Evolutionary conservation across 2,113 vertebrate genomes (phyloP).

Genomic region (Saccopteryx bilineata): DNA sequence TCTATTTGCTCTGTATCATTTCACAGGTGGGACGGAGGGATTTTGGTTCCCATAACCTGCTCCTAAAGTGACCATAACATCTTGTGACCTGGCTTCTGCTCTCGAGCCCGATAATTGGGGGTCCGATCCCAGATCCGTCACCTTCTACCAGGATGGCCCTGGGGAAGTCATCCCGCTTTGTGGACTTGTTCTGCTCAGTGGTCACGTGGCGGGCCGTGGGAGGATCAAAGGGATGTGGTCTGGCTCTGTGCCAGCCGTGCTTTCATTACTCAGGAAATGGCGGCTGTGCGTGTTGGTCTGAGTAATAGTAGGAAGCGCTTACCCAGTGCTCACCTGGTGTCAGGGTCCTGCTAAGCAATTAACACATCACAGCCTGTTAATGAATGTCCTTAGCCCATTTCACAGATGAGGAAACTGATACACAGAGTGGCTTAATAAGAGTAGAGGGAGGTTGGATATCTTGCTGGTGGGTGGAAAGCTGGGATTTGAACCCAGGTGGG

Average conservation of each 20-base stretch:
- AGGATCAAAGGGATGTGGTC: accelerated
- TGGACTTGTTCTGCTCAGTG: neutral
- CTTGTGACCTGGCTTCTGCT: neutral
- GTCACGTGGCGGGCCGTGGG: accelerated
- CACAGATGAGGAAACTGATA: neutral
- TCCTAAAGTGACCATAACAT: neutral
- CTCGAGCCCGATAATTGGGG: neutral
- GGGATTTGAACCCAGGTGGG: neutral
- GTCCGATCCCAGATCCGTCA: neutral
- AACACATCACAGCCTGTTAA: too few species aligned
- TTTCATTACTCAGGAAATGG: neutral
- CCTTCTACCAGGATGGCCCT: neutral
- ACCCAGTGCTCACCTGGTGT: neutral
- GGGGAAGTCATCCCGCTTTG: neutral
- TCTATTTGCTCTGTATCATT: slow-evolving; percentile 21
- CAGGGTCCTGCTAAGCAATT: neutral
- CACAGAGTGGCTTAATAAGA: neutral
- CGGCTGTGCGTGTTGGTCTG: neutral
- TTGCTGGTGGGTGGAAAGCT: neutral
- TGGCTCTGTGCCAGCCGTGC: neutral
- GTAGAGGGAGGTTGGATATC: neutral
- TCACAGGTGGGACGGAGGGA: neutral
- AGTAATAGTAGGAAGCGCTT: neutral
- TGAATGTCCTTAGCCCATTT: neutral
- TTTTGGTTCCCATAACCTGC: neutral